Percentiles rank a stretch among this genome's conserved stretches.
These are phyloP conservation scores for Neogobius melanostomus DNA, from an alignment of 2,113 vertebrate species.

Conservation along the genomic window DNA sequence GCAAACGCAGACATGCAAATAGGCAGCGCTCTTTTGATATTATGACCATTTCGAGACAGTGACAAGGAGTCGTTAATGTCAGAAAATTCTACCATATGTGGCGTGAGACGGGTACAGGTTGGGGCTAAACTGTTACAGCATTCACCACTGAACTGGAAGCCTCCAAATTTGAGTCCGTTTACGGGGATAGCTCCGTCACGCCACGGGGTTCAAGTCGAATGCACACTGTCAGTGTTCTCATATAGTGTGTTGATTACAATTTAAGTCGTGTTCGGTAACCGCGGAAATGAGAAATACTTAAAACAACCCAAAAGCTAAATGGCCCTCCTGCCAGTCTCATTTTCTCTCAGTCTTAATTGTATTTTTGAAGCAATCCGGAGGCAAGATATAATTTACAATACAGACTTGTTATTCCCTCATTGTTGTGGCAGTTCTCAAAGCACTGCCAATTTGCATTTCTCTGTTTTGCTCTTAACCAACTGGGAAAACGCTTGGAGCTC, in stretches of 20 bases:
- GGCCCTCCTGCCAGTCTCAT: neutral
- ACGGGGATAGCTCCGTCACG: too few species aligned
- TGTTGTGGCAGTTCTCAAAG: slow-evolving; percentile 6
- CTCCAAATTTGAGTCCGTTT: too few species aligned
- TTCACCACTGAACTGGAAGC: too few species aligned
- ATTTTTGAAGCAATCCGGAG: slow-evolving; percentile 6
- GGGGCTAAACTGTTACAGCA: too few species aligned
- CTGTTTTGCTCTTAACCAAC: slow-evolving; percentile 12
- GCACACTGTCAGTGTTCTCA: neutral
- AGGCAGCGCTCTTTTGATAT: too few species aligned
- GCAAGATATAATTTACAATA: slow-evolving; percentile 3
- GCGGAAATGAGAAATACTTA: neutral
- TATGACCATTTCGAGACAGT: too few species aligned
- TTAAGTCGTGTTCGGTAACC: neutral
- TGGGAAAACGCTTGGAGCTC: slow-evolving; percentile 10
- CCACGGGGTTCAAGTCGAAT: neutral
- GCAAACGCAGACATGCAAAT: too few species aligned
- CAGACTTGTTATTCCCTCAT: slow-evolving; percentile 6
- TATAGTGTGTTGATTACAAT: neutral
- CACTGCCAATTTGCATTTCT: slow-evolving; percentile 4
- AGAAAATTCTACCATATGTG: too few species aligned
- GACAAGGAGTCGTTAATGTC: too few species aligned
- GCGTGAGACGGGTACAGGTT: too few species aligned
- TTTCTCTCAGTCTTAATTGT: slow-evolving; percentile 6
- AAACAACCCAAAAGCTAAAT: neutral